Conservation (phyloP, 1,140 invertebrate species). For the Drosophila erecta region DNA sequence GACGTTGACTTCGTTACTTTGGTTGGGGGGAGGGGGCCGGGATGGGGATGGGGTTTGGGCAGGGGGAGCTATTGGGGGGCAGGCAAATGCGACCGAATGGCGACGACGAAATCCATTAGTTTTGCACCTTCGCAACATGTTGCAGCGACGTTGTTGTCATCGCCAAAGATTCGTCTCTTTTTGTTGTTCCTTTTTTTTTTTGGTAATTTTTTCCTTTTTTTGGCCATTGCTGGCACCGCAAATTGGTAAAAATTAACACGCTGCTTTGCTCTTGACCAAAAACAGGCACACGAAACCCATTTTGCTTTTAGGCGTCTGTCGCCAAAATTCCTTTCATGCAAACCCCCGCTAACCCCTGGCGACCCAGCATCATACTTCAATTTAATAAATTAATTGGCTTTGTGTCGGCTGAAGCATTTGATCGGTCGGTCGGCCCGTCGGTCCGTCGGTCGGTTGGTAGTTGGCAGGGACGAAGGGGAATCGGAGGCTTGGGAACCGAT, state of each 20-base stretch:
- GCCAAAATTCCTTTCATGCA: slow-evolving; percentile 81
- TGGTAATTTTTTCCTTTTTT: slow-evolving; percentile 44
- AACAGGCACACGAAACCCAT: slow-evolving; percentile 77
- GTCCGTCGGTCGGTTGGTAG: not conserved
- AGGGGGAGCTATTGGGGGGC: slow-evolving; percentile 6
- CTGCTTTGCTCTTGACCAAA: slow-evolving; percentile 83
- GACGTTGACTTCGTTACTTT: slow-evolving; percentile 62
- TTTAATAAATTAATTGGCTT: slow-evolving; percentile 85
- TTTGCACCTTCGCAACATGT: slow-evolving; percentile 82
- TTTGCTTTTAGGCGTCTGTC: slow-evolving; percentile 83
- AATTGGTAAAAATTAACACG: slow-evolving; percentile 84
- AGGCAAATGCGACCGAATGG: slow-evolving; percentile 60
- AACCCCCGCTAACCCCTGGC: not conserved
- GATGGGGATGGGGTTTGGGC: not conserved
- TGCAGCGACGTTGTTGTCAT: slow-evolving; percentile 62
- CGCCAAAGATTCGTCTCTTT: slow-evolving; percentile 44
- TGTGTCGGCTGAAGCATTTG: slow-evolving; percentile 66
- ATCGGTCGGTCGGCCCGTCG: slow-evolving; percentile 23
- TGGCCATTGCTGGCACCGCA: slow-evolving; percentile 67
- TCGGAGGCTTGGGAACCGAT: slow-evolving; percentile 34
- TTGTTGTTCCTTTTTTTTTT: slow-evolving; percentile 26
- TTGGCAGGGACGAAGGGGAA: not conserved
- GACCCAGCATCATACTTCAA: slow-evolving; percentile 76
- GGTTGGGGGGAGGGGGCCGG: not conserved
- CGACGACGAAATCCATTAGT: slow-evolving; percentile 82